Conservation (phyloP, 2,113 vertebrate genomes). For the Catharus bicknelli region DNA sequence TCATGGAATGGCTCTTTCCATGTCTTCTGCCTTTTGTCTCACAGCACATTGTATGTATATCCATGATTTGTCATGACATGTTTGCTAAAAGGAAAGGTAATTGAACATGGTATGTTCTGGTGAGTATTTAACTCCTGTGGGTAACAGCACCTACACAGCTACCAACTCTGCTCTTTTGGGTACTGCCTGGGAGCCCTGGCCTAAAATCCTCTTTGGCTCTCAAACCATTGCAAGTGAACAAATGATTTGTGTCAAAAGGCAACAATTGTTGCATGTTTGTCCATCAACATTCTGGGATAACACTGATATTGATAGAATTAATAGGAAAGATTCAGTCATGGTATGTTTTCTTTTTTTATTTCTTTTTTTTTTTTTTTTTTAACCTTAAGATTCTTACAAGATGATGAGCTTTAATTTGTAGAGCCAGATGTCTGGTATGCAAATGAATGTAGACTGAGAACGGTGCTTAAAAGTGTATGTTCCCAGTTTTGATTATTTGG, state of each 20-base stretch:
- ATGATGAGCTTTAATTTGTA: neutral
- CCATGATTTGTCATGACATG: neutral
- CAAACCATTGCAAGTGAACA: neutral
- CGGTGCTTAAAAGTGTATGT: neutral
- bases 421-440: neutral
- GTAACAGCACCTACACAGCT: neutral
- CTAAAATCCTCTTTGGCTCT: neutral
- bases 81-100: slow-evolving; percentile 1
- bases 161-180: neutral
- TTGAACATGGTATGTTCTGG: neutral
- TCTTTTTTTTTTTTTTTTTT: neutral
- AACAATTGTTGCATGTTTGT: neutral
- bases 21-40: neutral
- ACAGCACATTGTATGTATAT: neutral
- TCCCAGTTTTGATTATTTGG: neutral
- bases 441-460: neutral
- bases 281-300: neutral
- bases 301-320: neutral
- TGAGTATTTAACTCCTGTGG: neutral
- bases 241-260: neutral
- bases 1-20: neutral
- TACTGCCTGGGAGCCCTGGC: neutral
- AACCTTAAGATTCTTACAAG: neutral
- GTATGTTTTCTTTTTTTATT: neutral
- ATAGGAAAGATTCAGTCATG: neutral